Conservation (phyloP, 1,140 invertebrate genomes). For the Hycleus cichorii region DNA sequence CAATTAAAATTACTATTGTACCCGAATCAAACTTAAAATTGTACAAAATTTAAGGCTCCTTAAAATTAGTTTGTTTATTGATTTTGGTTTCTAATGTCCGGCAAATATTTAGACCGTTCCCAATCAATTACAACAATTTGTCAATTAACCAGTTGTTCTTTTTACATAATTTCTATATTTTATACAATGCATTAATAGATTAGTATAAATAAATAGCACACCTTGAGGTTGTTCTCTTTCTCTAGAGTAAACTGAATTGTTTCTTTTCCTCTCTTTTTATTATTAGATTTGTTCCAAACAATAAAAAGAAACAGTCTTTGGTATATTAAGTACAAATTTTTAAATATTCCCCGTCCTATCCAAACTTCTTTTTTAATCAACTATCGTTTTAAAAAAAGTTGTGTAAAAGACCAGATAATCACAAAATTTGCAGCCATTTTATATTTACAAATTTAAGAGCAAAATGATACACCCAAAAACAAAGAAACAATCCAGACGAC, state of each 20-base stretch:
- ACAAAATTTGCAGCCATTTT: slow-evolving; percentile 10
- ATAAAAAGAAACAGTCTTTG: slow-evolving; percentile 21
- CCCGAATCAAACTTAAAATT: too few relatives aligned
- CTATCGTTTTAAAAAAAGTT: too few relatives aligned
- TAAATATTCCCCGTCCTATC: not conserved
- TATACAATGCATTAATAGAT: not conserved
- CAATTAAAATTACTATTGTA: too few relatives aligned
- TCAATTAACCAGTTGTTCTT: slow-evolving; percentile 4
- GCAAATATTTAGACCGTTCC: too few relatives aligned
- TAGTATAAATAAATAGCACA: slow-evolving; percentile 23
- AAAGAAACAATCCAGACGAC: slow-evolving; percentile 20
- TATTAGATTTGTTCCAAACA: not conserved
- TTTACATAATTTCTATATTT: not conserved
- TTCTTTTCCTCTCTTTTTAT: slow-evolving; percentile 4
- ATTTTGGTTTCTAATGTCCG: too few relatives aligned
- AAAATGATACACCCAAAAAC: slow-evolving; percentile 5
- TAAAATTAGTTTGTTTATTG: too few relatives aligned
- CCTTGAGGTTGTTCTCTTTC: slow-evolving; percentile 3
- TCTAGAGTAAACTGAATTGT: slow-evolving; percentile 12
- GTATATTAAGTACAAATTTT: slow-evolving; percentile 23
- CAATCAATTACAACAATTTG: too few relatives aligned
- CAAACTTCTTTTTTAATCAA: not conserved
- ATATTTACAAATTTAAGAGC: not conserved
- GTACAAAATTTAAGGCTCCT: too few relatives aligned
- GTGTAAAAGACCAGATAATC: not conserved